Base-by-base conservation (phyloP, 2,888 invertebrate species). In the Siphlonurus alternatus region DNA sequence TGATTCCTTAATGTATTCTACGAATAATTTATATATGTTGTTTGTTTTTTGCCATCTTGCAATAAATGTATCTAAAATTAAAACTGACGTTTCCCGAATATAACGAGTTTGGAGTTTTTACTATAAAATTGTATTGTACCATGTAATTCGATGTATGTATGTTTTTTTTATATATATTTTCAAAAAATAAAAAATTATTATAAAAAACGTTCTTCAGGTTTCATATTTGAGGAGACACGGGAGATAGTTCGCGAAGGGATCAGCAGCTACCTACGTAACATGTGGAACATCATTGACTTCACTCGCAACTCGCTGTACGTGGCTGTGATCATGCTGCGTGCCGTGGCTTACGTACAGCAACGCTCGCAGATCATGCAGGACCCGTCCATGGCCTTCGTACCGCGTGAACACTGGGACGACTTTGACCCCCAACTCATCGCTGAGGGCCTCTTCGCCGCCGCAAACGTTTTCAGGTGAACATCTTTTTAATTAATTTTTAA, bases 281-380 rank as follows among this genome's bases (percentile, higher is more conserved):
- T 96, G 83, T 97, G 96, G 96, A 97, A 97, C 76, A 91, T 95
- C 72, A 90, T 97, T 63, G 96, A 97, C 78, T 95, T 95, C 73
- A 87, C 89, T 2, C 83, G 94, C 59, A 96, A 96, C 76, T 84
- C 85, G 0, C 79, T 96, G 1, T 97, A 96, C 75, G 81, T 88
- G 56, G 79, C 83, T 2, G 89, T 89, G 7, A 81, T 82, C 38
- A 72, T 88, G 25, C 76, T 92, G 2, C 78, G 87, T 61, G 72
- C 81, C 2, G 83, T 84, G 0, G 91, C 92, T 0, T 92, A 87
- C 71, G 74, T 88, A 54, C 87, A 90, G 71, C 91, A 91, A 74
- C 74, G 74, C 1, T 74, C 81, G 0, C 88, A 92, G 75, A 89
- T 91, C 63, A 71, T 76, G 2, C 72, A 73, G 1, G 84, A 92